These are phyloP conservation scores for Brachirus orientalis DNA, from an alignment of 2,113 vertebrate genomes.

Conservation along the genomic window DNA sequence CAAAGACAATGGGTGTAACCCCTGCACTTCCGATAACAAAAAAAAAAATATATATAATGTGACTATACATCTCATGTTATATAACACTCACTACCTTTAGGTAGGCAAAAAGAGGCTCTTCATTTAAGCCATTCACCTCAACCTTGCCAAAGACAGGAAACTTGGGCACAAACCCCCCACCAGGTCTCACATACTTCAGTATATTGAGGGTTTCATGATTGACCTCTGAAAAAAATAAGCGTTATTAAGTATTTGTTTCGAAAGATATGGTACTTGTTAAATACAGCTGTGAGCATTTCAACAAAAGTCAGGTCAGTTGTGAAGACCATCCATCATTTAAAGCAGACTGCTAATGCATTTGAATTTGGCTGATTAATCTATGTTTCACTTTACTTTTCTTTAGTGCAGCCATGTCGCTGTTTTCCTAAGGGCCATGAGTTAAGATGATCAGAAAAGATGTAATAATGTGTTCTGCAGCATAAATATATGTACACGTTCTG, in stretches of 20 bases:
- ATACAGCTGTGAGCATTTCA: no score
- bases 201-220: conserved; percentile 81
- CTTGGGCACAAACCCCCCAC: conserved; percentile 78
- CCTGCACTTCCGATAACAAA: neutral
- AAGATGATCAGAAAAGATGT: no score
- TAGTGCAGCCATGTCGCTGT: no score
- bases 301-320: no score
- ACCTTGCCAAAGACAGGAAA: conserved; percentile 82
- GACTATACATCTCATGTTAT: neutral
- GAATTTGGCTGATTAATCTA: no score
- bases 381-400: no score
- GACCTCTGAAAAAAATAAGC: conserved; percentile 64
- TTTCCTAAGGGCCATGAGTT: no score
- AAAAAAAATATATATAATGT: neutral
- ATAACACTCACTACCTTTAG: conserved; percentile 74
- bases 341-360: neutral
- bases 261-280: no score
- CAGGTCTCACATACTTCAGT: conserved; percentile 82
- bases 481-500: no score
- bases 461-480: no score
- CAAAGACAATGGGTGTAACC: conserved; percentile 2
- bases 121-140: conserved; percentile 83
- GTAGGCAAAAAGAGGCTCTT: conserved; percentile 80
- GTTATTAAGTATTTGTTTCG: no score
- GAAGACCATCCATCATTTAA: no score